These are phyloP conservation scores for Zaprionus capensis DNA, from an alignment of 1,140 invertebrate species.

Conservation along the genomic window DNA sequence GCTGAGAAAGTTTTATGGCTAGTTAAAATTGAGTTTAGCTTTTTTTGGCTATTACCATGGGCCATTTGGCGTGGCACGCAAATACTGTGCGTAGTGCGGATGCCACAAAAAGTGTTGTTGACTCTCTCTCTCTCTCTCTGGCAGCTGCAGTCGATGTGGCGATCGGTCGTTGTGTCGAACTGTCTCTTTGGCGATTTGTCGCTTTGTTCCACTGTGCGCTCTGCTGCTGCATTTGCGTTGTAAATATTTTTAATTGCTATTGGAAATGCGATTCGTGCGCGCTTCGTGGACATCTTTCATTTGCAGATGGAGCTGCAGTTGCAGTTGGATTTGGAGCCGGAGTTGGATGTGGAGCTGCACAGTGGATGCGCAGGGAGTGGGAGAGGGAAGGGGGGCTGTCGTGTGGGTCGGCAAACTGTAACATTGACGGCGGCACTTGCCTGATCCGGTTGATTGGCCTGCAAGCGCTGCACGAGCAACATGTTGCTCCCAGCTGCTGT, in stretches of 20 bases:
- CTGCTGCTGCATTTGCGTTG: slow-evolving; percentile 70
- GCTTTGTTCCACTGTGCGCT: slow-evolving; percentile 44
- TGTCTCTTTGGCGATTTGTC: slow-evolving; percentile 48
- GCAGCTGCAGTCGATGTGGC: background rate
- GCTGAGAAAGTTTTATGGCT: slow-evolving; percentile 10
- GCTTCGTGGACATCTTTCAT: slow-evolving; percentile 76
- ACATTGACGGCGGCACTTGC: slow-evolving; percentile 41
- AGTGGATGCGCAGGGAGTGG: background rate
- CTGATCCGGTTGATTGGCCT: slow-evolving; percentile 47
- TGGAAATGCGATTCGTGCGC: slow-evolving; percentile 73
- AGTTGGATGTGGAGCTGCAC: slow-evolving; percentile 7
- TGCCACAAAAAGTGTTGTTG: slow-evolving; percentile 2
- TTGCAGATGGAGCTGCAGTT: slow-evolving; percentile 27
- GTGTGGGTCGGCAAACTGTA: slow-evolving; percentile 78
- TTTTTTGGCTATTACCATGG: background rate
- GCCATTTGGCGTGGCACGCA: background rate
- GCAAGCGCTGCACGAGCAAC: slow-evolving; percentile 28
- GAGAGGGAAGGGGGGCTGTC: slow-evolving; percentile 8
- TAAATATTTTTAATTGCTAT: slow-evolving; percentile 83
- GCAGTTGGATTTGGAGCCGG: slow-evolving; percentile 36
- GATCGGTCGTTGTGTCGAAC: slow-evolving; percentile 15
- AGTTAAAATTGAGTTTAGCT: background rate
- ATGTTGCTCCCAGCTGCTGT: slow-evolving; percentile 36
- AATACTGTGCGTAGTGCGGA: slow-evolving; percentile 31
- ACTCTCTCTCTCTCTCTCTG: background rate